Evolutionary conservation across 2,888 invertebrate species (phyloP), one percentile per base, ranked within the genome.

Genomic region (Mycalesis mineus): DNA sequence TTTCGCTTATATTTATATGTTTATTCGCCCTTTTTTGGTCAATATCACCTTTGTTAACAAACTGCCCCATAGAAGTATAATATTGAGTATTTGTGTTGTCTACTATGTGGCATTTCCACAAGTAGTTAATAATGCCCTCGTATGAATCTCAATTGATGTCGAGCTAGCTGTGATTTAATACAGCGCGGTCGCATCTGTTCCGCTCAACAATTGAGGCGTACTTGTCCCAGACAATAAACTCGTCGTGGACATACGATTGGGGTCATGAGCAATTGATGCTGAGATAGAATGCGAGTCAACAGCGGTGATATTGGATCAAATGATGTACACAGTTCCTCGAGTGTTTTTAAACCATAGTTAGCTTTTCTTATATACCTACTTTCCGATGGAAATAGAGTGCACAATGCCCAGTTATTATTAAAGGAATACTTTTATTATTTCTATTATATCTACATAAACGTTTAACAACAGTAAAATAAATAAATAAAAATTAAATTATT

Each of bases 221-320:
- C 48, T 73, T 68, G 70, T 64, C 60, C 57, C 55, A 60, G 55
- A 68, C 68, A 70, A 74, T 76, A 70, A 71, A 69, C 71, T 68
- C 66, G 64, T 66, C 63, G 70, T 55, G 41, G 50, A 48, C 58
- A 37, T 55, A 57, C 62, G 59, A 72, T 74, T 70, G 74, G 64
- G 80, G 80, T 80, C 81, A 76, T 55, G 67, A 71, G 53, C 68
- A 65, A 67, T 67, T 64, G 61, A 49, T 64, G 50, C 49, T 47
- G 40, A 57, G 59, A 68, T 63, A 62, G 62, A 62, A 59, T 54
- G 36, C 47, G 36, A 57, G 56, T 48, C 31, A 51, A 31, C 40
- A 17, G 22, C 7, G 41, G 9, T 13, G 45, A 28, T 44, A 7
- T 3, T 56, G 36, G 13, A 36, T 3, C 22, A 13, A 47, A 31